A percentile compares a stretch with the other conserved stretches of the same genome.
These are phyloP conservation scores for Drosophila histrio DNA, from an alignment of 2,888 invertebrate genomes.

Conservation along the genomic window DNA sequence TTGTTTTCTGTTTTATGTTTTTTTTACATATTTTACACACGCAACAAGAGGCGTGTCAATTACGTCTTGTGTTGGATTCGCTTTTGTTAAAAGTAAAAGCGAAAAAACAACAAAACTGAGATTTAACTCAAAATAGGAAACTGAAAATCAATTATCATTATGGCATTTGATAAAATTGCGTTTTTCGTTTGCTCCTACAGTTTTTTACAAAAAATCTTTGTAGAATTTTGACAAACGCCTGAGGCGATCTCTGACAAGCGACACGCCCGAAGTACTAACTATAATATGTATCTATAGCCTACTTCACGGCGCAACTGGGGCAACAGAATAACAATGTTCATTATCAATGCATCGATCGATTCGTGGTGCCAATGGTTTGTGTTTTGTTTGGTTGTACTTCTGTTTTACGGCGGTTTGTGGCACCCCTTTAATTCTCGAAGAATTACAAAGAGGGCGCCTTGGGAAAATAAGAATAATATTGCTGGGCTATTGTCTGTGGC, in stretches of 20 bases:
- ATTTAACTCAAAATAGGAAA: slow-evolving; percentile 32
- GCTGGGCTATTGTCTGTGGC: slow-evolving; percentile 81
- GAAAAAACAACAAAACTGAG: slow-evolving; percentile 54
- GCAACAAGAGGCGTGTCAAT: slow-evolving; percentile 28
- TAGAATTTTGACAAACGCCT: slow-evolving; percentile 74
- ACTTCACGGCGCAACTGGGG: background rate
- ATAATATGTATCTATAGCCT: background rate
- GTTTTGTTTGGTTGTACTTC: slow-evolving; percentile 68
- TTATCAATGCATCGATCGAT: slow-evolving; percentile 36
- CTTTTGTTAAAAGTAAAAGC: slow-evolving; percentile 50
- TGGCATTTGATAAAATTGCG: slow-evolving; percentile 76
- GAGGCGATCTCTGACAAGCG: slow-evolving; percentile 57
- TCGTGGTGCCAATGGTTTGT: slow-evolving; percentile 59
- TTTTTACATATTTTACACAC: slow-evolving; percentile 73
- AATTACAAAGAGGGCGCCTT: slow-evolving; percentile 65
- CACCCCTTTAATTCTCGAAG: slow-evolving; percentile 71
- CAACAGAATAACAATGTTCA: slow-evolving; percentile 27
- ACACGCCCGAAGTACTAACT: background rate
- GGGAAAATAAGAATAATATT: slow-evolving; percentile 73
- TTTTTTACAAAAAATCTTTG: slow-evolving; percentile 71
- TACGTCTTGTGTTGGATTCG: slow-evolving; percentile 45
- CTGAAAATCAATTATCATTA: slow-evolving; percentile 37
- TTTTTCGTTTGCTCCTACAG: slow-evolving; percentile 83
- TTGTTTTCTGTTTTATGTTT: slow-evolving; percentile 27
- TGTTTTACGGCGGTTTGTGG: slow-evolving; percentile 63